These are phyloP conservation scores for Hylomyscus alleni DNA, from an alignment of 2,797 vertebrate genomes.

Conservation along the genomic window DNA sequence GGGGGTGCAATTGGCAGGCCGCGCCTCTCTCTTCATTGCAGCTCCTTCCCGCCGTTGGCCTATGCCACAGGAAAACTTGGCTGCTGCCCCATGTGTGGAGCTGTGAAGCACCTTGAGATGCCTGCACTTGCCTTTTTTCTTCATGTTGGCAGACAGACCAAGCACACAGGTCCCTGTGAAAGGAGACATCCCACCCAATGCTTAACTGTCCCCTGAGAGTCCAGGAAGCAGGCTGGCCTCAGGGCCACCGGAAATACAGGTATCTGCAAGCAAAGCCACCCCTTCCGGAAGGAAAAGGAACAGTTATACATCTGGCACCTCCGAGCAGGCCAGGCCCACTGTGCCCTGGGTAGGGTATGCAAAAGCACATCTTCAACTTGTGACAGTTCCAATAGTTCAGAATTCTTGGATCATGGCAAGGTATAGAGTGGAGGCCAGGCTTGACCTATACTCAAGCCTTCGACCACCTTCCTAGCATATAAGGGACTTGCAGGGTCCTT, in stretches of 20 bases:
- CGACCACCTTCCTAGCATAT: background rate
- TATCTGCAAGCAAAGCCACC: background rate
- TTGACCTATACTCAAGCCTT: background rate
- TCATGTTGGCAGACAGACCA: background rate
- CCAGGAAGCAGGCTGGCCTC: background rate
- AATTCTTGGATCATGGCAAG: background rate
- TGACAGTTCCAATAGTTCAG: background rate
- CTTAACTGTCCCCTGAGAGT: background rate
- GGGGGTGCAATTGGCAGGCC: background rate
- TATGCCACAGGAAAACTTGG: background rate
- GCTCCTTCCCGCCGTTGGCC: background rate
- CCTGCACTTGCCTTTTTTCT: background rate
- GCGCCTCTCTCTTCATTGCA: background rate
- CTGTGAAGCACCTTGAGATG: background rate
- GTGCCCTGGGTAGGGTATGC: background rate
- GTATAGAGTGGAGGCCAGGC: background rate
- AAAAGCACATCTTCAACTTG: background rate
- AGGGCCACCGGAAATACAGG: background rate
- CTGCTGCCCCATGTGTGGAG: background rate
- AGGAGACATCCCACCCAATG: background rate
- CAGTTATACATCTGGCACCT: accelerated
- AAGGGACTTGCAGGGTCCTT: background rate
- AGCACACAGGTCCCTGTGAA: background rate
- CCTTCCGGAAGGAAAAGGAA: background rate
- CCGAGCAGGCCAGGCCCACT: background rate